Base-by-base conservation (phyloP, 2,797 vertebrate species). In the Arnoldichthys spilopterus region DNA sequence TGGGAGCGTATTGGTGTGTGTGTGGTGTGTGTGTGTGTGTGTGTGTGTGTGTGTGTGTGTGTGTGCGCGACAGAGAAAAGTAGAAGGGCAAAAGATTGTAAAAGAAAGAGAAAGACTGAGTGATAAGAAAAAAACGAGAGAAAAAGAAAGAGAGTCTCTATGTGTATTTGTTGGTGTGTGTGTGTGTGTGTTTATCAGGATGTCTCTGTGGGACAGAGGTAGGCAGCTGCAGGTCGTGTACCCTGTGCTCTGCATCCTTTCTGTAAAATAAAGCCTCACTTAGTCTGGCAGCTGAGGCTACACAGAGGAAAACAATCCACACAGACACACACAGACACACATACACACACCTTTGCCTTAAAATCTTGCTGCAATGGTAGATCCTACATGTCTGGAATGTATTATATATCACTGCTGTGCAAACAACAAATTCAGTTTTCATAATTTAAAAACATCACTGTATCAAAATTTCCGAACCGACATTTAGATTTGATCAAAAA, bases 191-290 rank as follows among this genome's bases (percentile, higher is more conserved):
- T 76, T 51, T 61, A 63, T 59, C 30, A 40, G 72, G 61, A 82
- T 34, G 83, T 40, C 43, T 71, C 66, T 47, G 45, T 74, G 76
- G 79, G 47, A 77, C 56, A 43, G 82, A 76, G 79, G 37, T 76
- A 76, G 88, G 83, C 87, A 90, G 86, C 90, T 88, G 85, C 84
- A 90, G 86, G 85, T 89, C 87, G 79, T 76, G 54, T 87, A 67
- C 74, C 73, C 80, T 83, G 83, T 73, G 61, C 51, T 89, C 88
- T 87, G 83, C 82, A 87, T 90, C 78, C 86, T 88, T 86, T 87
- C 58, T 76, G 77, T 85, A 78, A 89, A 81, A 89, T 72, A 91
- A 89, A 85, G 76, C 85, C 68, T 84, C 76, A 81, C 58, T 85
- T 61, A 56, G 63, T 15, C 51, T 77, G 80, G 82, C 69, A 85